Evolutionary conservation across 2,113 vertebrate genomes (phyloP).

Genomic region (Cyrtonyx montezumae): DNA sequence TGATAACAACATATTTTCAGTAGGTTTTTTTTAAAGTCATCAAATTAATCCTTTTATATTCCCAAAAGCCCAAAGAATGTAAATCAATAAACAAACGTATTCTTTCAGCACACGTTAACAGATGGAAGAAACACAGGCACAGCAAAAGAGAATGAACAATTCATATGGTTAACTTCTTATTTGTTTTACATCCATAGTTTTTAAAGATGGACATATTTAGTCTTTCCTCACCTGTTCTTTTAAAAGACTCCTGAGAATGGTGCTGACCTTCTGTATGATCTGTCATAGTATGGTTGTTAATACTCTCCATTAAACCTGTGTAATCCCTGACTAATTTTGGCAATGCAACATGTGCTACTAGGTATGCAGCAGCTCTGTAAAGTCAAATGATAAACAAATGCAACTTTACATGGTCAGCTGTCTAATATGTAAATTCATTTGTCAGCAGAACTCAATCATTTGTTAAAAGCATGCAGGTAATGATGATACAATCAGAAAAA

Average conservation of each 20-base stretch:
- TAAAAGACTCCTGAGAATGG: not conserved
- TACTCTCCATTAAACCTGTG: not conserved
- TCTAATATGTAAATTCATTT: not conserved
- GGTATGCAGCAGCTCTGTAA: not conserved
- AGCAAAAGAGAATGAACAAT: not conserved
- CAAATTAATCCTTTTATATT: not conserved
- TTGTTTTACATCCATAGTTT: not conserved
- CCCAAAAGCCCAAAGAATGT: not conserved
- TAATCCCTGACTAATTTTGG: not conserved
- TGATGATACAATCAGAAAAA: constrained; percentile 14
- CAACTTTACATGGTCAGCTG: not conserved
- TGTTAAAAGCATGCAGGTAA: not conserved
- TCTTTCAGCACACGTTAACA: not conserved
- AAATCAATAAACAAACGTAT: not conserved
- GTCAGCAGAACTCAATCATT: not conserved
- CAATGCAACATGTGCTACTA: not conserved
- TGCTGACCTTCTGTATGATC: not conserved
- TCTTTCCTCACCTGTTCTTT: not conserved
- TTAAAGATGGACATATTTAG: not conserved
- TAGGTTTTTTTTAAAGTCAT: not conserved
- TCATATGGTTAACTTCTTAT: not conserved
- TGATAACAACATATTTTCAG: not conserved
- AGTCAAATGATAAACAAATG: not conserved
- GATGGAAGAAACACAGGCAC: not conserved
- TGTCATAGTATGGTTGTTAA: not conserved